phyloP scores from a whole-genome alignment of 2,888 invertebrate genomes.

The Trachelus troglodyta region DNA sequence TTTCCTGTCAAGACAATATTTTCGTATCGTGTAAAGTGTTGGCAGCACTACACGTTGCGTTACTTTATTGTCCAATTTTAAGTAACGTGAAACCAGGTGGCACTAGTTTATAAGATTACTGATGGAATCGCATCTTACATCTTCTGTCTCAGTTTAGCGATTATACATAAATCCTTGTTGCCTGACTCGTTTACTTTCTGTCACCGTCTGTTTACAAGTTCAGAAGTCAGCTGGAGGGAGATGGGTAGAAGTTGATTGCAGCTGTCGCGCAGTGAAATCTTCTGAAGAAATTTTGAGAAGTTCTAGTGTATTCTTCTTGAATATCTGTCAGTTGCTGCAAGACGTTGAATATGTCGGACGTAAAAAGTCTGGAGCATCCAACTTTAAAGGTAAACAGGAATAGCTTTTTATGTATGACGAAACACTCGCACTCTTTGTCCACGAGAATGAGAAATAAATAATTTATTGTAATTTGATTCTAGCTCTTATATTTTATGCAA shows the following conservation, averaged over 20 bases:
- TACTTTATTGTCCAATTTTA: neutral
- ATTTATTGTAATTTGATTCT: neutral
- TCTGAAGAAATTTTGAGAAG: neutral
- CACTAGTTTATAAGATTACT: neutral
- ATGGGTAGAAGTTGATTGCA: slow-evolving; percentile 24
- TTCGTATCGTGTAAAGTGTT: neutral
- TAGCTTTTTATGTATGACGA: neutral
- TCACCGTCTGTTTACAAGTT: slow-evolving; percentile 32
- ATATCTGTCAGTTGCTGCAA: neutral
- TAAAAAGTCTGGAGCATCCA: slow-evolving; percentile 94
- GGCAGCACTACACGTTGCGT: neutral
- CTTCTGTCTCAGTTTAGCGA: neutral
- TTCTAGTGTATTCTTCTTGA: neutral
- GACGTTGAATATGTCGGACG: slow-evolving; percentile 79
- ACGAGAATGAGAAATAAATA: neutral
- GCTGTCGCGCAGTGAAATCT: slow-evolving; percentile 15
- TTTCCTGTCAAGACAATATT: neutral
- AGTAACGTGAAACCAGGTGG: neutral
- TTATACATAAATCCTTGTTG: slow-evolving; percentile 1
- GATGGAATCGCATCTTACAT: neutral
- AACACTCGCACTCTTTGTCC: neutral
- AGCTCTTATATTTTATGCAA: neutral
- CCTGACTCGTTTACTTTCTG: slow-evolving; percentile 18
- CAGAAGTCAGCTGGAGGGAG: slow-evolving; percentile 34
- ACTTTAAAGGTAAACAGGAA: slow-evolving; percentile 82